Evolutionary conservation across 2,888 invertebrate species (phyloP), one percentile per base, ranked within the genome.

Genomic region (Lycophotia porphyrea): DNA sequence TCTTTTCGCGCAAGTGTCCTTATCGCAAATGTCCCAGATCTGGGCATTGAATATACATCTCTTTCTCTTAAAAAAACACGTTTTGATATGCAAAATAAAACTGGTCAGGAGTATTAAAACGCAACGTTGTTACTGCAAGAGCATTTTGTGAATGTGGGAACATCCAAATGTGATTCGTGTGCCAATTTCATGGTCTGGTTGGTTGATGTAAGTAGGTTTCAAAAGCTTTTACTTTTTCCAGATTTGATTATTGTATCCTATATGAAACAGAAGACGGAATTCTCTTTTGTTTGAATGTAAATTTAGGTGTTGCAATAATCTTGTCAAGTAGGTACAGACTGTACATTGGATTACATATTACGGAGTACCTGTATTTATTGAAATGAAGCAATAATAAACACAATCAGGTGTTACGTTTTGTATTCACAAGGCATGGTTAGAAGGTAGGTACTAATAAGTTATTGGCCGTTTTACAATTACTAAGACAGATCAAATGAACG

Each of bases 151-250:
- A 63, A 63, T 42, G 36, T 64, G 36, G 8, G 58, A 60, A 55
- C 13, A 69, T 63, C n/a, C 1, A 61, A 66, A 82, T 70, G 39
- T 80, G 39, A 64, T 64, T 80, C 44, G 15, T 58, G 36, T 52
- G 39, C 44, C 58, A 75, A 65, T 44, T 39, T 44, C 64, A 69
- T 39, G 44, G n/a, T 11, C 58, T 31, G 76, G 9, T 52, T 68
- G 64, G 64, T 68, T 64, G 74, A 81, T 66, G 34, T 52, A 36
- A 9, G 21, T 36, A 52, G 36, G 8, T 63, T n/a, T 27, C 34
- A 76, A 70, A 80, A 70, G 76, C 65, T 70, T 82, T 80, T 76
- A 81, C 58, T 60, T 63, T 73, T 75, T 34, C 55, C 9, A 9
- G 39, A 61, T 82, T 76, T 66, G 31, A 66, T 60, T 69, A 81